Conservation (phyloP, 2,113 vertebrate species). For the Caracal caracal region DNA sequence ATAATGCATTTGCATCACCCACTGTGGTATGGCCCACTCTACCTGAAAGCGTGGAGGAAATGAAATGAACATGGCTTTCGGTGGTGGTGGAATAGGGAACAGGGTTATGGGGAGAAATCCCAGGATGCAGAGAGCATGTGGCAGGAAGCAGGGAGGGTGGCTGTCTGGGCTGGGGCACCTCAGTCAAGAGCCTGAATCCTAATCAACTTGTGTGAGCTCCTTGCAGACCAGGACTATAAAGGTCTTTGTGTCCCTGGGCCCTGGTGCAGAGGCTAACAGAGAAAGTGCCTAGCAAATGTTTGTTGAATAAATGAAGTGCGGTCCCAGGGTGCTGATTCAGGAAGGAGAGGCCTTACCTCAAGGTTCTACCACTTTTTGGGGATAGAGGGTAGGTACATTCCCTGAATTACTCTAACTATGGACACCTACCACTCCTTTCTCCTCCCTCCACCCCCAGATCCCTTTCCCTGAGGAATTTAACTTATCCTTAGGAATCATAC, state of each 20-base stretch:
- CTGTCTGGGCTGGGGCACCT: not conserved
- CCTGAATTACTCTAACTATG: not conserved
- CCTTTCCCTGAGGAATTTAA: not conserved
- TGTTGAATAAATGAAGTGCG: not conserved
- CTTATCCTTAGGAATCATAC: not conserved
- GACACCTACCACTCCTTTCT: not conserved
- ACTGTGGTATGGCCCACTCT: no score
- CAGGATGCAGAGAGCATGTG: not conserved
- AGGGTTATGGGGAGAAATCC: not conserved
- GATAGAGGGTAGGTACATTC: not conserved
- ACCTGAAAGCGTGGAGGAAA: not conserved
- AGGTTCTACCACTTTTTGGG: not conserved
- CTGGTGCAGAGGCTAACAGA: not conserved
- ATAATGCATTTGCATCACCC: not conserved
- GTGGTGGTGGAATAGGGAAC: not conserved
- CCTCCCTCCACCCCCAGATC: no score
- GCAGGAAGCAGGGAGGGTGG: not conserved
- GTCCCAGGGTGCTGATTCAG: not conserved
- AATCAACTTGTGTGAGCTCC: not conserved
- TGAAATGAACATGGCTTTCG: not conserved
- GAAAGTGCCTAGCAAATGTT: not conserved
- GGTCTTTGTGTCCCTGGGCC: not conserved
- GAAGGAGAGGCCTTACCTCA: not conserved
- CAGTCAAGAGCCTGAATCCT: not conserved
- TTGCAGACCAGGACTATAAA: not conserved